Evolutionary conservation across 2,888 invertebrate species (phyloP).

Genomic region (Petrolisthes cinctipes): DNA sequence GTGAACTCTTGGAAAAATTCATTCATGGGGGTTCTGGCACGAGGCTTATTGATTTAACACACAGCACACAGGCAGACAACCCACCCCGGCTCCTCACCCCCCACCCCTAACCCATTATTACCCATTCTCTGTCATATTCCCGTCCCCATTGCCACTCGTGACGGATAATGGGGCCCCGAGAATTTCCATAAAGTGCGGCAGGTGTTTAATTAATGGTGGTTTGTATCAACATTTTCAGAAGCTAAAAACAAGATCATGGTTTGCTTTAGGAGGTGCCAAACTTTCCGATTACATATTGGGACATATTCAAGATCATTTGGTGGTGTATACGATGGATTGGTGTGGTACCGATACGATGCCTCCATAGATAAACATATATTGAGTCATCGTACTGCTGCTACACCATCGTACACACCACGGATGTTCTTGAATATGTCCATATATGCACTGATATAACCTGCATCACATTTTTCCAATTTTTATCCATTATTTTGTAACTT

Average conservation of each 20-base stretch:
- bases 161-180: too few species aligned
- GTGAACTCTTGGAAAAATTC: slow-evolving; percentile 40
- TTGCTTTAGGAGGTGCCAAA: slow-evolving; percentile 51
- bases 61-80: slow-evolving; percentile 1
- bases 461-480: too few species aligned
- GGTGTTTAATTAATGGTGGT: background rate
- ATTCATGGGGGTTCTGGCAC: slow-evolving; percentile 24
- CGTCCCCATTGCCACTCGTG: too few species aligned
- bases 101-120: slow-evolving; percentile 1
- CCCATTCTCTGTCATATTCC: background rate
- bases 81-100: background rate
- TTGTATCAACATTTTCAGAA: slow-evolving; percentile 31
- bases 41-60: slow-evolving; percentile 51
- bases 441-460: too few species aligned
- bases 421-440: too few species aligned
- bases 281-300: background rate
- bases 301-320: too few species aligned
- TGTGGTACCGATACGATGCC: too few species aligned
- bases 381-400: too few species aligned
- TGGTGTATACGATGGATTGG: too few species aligned
- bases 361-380: too few species aligned
- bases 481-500: too few species aligned
- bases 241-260: slow-evolving; percentile 52
- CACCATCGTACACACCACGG: too few species aligned
- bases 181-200: background rate